Evolutionary conservation across 2,797 vertebrate genomes (phyloP), one percentile per base, ranked within the genome.

Genomic region (Bradypodion ventrale): DNA sequence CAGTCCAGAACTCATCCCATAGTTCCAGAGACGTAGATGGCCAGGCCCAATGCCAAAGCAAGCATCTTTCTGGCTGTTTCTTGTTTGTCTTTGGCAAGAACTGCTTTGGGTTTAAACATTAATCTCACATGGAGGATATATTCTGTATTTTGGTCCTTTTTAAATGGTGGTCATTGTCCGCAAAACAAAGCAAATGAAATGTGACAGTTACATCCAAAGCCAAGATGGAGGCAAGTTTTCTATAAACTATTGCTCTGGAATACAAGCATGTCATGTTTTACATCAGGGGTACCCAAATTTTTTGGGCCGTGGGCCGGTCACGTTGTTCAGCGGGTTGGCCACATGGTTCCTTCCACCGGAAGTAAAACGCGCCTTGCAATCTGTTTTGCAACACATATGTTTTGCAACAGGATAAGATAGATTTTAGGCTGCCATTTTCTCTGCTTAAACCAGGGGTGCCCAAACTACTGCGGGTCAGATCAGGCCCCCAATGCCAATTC

Each of bases 21-120:
- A 77, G 65, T 35, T 82, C 79, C 74, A 77, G 65, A 70, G 75
- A 74, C 79, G 77, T 49, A 63, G 66, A 5, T 82, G 56, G 65
- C 84, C 74, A 72, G 84, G 79, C 73, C 63, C 65, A 63, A 72
- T 52, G 84, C 84, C 84, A 85, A 85, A 85, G 52, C 84, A 85
- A 85, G 84, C 84, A 77, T 82, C 73, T 72, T 85, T 65, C 56
- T 72, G 84, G 79, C 74, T 85, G 74, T 62, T 77, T 80, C 68
- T 82, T 81, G 73, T 81, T 65, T 81, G 78, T 81, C 63, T 80
- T 69, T 82, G 84, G 79, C 73, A 85, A 82, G 42, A 82, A 74
- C 32, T 72, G 27, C 66, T 62, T 72, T 82, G 66, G 56, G 62
- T 76, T 77, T 82, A 81, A 77, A 56, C 74, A 65, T 65, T 79